A percentile compares a stretch with the other conserved stretches of the same genome.
These are phyloP conservation scores for Echinops telfairi DNA, from an alignment of 2,113 vertebrate genomes.

Conservation along the genomic window DNA sequence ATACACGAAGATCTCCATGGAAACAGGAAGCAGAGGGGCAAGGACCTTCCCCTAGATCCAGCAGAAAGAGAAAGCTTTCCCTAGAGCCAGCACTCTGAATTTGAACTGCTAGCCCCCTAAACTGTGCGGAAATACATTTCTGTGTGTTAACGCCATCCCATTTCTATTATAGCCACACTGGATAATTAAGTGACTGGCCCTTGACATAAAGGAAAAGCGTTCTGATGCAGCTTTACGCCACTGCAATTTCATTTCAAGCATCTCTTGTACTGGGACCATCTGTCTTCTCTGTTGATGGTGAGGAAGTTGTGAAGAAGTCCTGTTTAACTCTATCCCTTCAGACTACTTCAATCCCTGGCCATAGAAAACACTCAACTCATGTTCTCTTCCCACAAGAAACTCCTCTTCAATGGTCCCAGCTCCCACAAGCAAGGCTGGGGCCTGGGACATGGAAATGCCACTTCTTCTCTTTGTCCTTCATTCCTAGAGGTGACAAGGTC, in stretches of 20 bases:
- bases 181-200: not conserved
- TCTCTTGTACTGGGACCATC: not conserved
- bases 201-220: not conserved
- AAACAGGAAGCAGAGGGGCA: not conserved
- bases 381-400: not conserved
- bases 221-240: too few species aligned
- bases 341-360: not conserved
- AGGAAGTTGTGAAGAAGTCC: not conserved
- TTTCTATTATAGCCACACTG: not conserved
- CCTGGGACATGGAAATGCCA: not conserved
- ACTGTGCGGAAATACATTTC: not conserved
- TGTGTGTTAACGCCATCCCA: not conserved
- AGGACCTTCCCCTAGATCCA: not conserved
- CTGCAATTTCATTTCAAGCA: not conserved
- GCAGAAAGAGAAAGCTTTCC: not conserved
- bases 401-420: not conserved
- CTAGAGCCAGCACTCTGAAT: not conserved
- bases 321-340: not conserved
- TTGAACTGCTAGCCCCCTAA: not conserved
- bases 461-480: not conserved
- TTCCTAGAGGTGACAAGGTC: not conserved
- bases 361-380: not conserved
- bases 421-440: fast-evolving
- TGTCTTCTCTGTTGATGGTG: not conserved
- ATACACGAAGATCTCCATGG: not conserved